Evolutionary conservation across 1,140 invertebrate genomes (phyloP).

Genomic region (Drosophila littoralis): DNA sequence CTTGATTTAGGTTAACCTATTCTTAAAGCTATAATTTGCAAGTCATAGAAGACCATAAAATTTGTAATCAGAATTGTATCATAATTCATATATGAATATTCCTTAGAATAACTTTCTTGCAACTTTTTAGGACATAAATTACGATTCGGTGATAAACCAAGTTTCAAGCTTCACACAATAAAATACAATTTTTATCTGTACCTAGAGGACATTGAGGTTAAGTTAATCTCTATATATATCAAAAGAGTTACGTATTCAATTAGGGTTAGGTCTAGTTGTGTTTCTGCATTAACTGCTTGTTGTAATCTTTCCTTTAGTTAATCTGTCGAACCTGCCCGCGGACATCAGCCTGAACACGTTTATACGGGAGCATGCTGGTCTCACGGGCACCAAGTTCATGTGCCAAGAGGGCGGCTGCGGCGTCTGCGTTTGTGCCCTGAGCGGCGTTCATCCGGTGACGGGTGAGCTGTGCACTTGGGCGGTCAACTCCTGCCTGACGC

Average conservation of each 20-base stretch:
- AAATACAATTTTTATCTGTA: too few relatives aligned
- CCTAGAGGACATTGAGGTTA: too few relatives aligned
- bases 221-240: background rate
- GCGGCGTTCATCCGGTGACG: constrained; percentile 85
- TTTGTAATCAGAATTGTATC: too few relatives aligned
- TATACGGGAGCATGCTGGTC: constrained; percentile 88
- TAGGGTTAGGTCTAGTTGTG: background rate
- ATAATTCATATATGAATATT: too few relatives aligned
- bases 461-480: constrained; percentile 86
- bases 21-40: too few relatives aligned
- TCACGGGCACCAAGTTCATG: constrained; percentile 92
- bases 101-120: too few relatives aligned
- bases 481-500: constrained; percentile 91
- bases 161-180: too few relatives aligned
- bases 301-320: constrained; percentile 47
- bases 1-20: too few relatives aligned
- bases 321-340: constrained; percentile 59
- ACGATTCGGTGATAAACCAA: too few relatives aligned
- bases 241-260: background rate
- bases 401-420: constrained; percentile 94
- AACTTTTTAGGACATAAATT: too few relatives aligned
- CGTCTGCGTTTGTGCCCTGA: constrained; percentile 89
- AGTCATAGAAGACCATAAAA: too few relatives aligned
- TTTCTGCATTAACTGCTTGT: background rate
- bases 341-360: constrained; percentile 89